These are phyloP conservation scores for Uropsilus gracilis DNA, from an alignment of 2,113 vertebrate genomes.

Conservation along the genomic window DNA sequence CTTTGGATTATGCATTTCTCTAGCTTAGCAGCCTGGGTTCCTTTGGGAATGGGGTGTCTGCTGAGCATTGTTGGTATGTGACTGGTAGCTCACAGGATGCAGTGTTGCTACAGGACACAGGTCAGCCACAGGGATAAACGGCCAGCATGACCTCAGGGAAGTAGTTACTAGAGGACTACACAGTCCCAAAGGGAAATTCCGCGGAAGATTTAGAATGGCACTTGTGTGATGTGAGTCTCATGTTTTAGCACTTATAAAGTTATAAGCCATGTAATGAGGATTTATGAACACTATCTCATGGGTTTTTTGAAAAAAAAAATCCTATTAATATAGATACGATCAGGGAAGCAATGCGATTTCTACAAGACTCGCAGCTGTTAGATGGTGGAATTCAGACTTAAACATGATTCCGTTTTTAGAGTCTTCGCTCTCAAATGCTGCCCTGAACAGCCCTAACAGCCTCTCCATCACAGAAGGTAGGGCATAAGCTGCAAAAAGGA, in stretches of 20 bases:
- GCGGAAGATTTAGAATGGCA: not conserved
- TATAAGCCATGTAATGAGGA: not conserved
- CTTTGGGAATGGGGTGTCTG: not conserved
- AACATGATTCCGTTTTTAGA: not conserved
- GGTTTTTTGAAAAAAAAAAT: not conserved
- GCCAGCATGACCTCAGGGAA: not conserved
- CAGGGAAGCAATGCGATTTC: not conserved
- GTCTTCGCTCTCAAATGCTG: not conserved
- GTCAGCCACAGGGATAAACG: not conserved
- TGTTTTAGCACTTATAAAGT: not conserved
- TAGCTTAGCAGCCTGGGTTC: not conserved
- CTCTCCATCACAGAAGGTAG: not conserved
- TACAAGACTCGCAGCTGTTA: not conserved
- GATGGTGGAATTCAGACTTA: not conserved
- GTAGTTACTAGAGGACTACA: not conserved
- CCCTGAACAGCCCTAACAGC: not conserved
- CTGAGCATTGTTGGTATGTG: not conserved
- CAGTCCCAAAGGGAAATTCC: not conserved
- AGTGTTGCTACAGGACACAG: not conserved
- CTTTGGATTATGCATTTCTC: not conserved
- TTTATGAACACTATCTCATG: not conserved
- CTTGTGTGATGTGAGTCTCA: not conserved
- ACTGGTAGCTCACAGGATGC: not conserved
- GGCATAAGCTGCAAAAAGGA: not conserved
- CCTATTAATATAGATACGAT: not conserved